phyloP scores from a whole-genome alignment of 2,888 invertebrate genomes.

The Callyntrura sp. region DNA sequence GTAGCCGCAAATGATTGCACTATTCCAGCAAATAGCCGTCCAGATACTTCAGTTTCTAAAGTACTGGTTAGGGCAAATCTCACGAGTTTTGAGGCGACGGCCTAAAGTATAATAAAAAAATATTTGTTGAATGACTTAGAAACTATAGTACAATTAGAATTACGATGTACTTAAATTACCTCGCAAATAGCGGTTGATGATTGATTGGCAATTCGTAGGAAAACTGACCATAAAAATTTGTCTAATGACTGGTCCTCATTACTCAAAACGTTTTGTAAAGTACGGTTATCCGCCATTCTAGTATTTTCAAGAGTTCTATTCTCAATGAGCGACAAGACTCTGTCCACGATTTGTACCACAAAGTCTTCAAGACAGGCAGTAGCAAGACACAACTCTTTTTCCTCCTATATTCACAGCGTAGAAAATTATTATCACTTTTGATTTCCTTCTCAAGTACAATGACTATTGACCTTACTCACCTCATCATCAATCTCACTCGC shows the following conservation, averaged over 20 bases:
- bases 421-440: background rate
- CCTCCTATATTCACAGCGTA: slow-evolving; percentile 86
- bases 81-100: slow-evolving; percentile 91
- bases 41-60: slow-evolving; percentile 94
- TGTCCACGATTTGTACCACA: slow-evolving; percentile 93
- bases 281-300: slow-evolving; percentile 86
- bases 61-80: slow-evolving; percentile 91
- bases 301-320: slow-evolving; percentile 90
- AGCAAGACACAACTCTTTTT: slow-evolving; percentile 90
- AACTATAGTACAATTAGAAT: slow-evolving; percentile 13
- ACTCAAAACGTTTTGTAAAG: slow-evolving; percentile 84
- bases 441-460: background rate
- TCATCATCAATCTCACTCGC: slow-evolving; percentile 89
- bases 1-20: slow-evolving; percentile 88
- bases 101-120: slow-evolving; percentile 84
- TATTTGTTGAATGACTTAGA: too few relatives aligned
- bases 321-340: slow-evolving; percentile 90
- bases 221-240: slow-evolving; percentile 86
- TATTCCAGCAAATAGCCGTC: slow-evolving; percentile 91
- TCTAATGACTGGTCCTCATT: slow-evolving; percentile 90
- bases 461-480: slow-evolving; percentile 85
- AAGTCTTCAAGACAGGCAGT: slow-evolving; percentile 96
- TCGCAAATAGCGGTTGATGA: slow-evolving; percentile 82
- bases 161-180: slow-evolving; percentile 40
- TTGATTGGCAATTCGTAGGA: slow-evolving; percentile 85